Evolutionary conservation across 2,888 invertebrate genomes (phyloP).

Genomic region (Athrips mouffetella): DNA sequence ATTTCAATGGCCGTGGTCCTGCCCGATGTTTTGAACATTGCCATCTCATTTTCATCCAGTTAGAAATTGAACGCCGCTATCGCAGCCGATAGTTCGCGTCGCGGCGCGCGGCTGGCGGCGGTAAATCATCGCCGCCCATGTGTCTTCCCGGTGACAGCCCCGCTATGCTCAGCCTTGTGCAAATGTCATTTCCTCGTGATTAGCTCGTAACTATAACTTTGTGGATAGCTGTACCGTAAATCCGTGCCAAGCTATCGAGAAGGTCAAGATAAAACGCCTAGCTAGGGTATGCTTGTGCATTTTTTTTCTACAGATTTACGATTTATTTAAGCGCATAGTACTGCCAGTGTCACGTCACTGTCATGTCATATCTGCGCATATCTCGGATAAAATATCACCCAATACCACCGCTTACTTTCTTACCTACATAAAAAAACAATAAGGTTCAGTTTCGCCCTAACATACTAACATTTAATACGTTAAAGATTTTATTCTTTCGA

Average conservation of each 20-base stretch:
- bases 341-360: too few species aligned
- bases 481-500: too few species aligned
- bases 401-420: too few species aligned
- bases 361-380: too few species aligned
- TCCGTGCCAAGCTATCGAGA: not conserved
- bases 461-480: too few species aligned
- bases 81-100: slow-evolving; percentile 2
- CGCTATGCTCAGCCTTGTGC: slow-evolving; percentile 4
- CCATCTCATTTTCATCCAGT: slow-evolving; percentile 7
- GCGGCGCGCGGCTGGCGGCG: not conserved
- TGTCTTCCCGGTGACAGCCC: slow-evolving; percentile 3
- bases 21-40: slow-evolving; percentile 3
- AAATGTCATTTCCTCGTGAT: slow-evolving; percentile 5
- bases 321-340: too few species aligned
- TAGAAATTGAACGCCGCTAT: slow-evolving; percentile 7
- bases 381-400: too few species aligned
- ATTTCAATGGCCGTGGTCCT: too few species aligned
- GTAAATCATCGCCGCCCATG: slow-evolving; percentile 11
- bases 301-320: not conserved
- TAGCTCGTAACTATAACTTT: not conserved
- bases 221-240: not conserved
- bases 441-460: too few species aligned
- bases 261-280: not conserved
- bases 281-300: not conserved
- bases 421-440: too few species aligned